Evolutionary conservation across 2,113 vertebrate species (phyloP), one percentile per base, ranked within the genome.

Genomic region (Phainopepla nitens): DNA sequence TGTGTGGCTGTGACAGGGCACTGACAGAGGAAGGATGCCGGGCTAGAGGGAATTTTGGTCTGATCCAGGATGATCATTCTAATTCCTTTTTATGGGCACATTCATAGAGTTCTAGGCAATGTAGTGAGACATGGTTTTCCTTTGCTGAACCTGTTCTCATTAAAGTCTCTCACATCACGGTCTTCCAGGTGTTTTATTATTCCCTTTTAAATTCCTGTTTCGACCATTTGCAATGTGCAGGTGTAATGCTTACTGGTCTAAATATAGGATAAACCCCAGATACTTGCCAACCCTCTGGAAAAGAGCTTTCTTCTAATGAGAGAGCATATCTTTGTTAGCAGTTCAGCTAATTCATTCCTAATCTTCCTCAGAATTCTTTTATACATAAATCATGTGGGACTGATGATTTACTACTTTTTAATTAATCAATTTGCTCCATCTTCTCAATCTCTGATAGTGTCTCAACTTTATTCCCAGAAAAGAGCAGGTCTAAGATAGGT

Each of bases 181-280:
- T 84, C 93, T 95, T 94, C 81, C 95, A 97, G 94, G 95, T 97
- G 95, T 87, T 96, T 96, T 95, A 96, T 89, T 95, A 97, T 96
- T 96, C 95, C 69, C 83, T 97, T 96, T 96, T 75, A 97, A 95
- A 96, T 76, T 93, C 87, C 81, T 93, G 25, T 89, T 97, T 79
- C 4, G 2, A 79, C 94, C 93, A 91, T 93, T 97, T 94, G 77
- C 93, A 61, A 57, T 36, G 86, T 81, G 79, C 53, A 86, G 89
- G 77, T 95, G 80, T 60, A 95, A 68, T 94, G 87, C 87, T 95
- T 89, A 93, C 81, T 12, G 45, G 61, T 79, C 78, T 92, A 95
- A 96, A 95, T 94, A 94, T 87, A 93, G 88, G 85, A 78, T 60
- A 90, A 95, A 92, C 44, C 92, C 90, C 82, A 88, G 90, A 88